Base-by-base conservation (phyloP, 2,888 invertebrate genomes). In the Disparrhopalites patrizii region DNA sequence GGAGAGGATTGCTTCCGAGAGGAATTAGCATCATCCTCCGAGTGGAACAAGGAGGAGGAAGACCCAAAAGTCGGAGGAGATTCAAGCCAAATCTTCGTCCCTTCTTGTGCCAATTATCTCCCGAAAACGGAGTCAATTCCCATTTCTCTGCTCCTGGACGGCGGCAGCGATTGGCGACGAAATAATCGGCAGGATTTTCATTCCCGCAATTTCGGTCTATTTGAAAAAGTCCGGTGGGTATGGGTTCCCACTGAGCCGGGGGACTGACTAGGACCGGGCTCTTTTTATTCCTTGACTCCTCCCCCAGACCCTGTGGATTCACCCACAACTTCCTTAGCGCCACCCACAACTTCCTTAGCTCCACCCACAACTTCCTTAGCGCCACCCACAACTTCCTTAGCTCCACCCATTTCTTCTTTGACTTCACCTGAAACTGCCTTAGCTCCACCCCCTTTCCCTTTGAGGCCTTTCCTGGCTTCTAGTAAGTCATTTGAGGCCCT, bases 241-340 rank as follows among this genome's bases (percentile, higher is more conserved):
- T 68, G 73, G 69, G 52, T 70, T 38, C 65, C 67, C 10, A 68
- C 68, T 65, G 69, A 73, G 65, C 71, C 73, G 67, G 70, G 71
- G 25, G 72, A 68, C 66, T 73, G 73, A 73, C 73, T 72, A 73
- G 73, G 61, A 60, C 67, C 62, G 40, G 64, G 61, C 18, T 10
- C 15, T 36, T 36, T 15, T 36, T 10, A n/a, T n/a, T n/a, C n/a
- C n/a, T n/a, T n/a, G n/a, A n/a, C n/a, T n/a, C n/a, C n/a, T n/a
- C n/a, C n/a, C n/a, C n/a, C n/a, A n/a, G n/a, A n/a, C n/a, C n/a
- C n/a, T n/a, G n/a, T n/a, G n/a, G n/a, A n/a, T n/a, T n/a, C 20
- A 15, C 8, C 31, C 20, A 57, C 8, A 30, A 51, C 31, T 25
- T 51, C 40, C 38, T 25, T n/a, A n/a, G n/a, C n/a, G n/a, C 38